Base-by-base conservation (phyloP, 2,797 vertebrate genomes). In the Discoglossus pictus region DNA sequence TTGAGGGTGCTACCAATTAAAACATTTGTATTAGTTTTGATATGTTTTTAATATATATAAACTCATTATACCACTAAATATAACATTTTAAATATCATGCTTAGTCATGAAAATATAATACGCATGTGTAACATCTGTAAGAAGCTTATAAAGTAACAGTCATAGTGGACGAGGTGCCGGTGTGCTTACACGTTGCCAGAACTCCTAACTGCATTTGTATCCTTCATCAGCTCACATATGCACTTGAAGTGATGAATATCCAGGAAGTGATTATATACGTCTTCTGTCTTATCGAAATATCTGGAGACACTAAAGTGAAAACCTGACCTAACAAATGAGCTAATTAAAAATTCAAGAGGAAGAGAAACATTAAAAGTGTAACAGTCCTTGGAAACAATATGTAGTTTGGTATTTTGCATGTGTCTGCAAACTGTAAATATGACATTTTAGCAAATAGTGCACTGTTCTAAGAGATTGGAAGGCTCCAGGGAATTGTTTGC, bases 321-420 rank as follows among this genome's bases (percentile, higher is more conserved):
- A 60, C 40, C 38, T 48, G 56, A 52, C 50, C 58, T 74, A 62
- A 73, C 69, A 74, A 70, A 74, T 73, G 58, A 59, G 42, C 54
- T 74, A 24, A 73, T 77, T 72, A 74, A 74, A 69, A 48, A 74
- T 74, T 61, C 61, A 76, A 73, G 38, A 67, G 69, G 53, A 70
- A 69, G 75, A 62, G 61, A 60, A 65, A 38, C 42, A 62, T 55
- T 65, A 62, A 73, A 69, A 75, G 66, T 51, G 62, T 75, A 67
- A 71, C 61, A 67, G 70, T 63, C 70, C 63, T 65, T 40, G 39
- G 61, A 46, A 68, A 65, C 56, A 36, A 25, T 27, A 36, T 16
- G 61, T 25, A 16, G 36, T 34, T 51, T 51, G 51, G 54, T 64
- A 48, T 43, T 51, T 18, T 64, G 60, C 53, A 16, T 46, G 27